phyloP scores from a whole-genome alignment of 1,140 invertebrate genomes.

The Zaprionus gabonicus region DNA sequence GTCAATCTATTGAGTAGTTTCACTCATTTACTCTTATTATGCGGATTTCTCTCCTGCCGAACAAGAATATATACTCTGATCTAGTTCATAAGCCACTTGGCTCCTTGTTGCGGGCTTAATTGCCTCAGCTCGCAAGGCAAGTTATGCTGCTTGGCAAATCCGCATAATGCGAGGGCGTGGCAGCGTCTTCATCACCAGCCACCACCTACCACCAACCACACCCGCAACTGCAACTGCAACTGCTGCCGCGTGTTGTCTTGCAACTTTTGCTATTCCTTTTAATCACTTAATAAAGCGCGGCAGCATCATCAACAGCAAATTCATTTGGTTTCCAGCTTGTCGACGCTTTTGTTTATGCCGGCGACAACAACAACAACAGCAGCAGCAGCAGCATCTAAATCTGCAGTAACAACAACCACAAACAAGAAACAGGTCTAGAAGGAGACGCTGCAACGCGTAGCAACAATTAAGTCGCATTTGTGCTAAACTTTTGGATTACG shows the following conservation, averaged over 20 bases:
- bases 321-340: slow-evolving; percentile 43
- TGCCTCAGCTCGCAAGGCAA: not conserved
- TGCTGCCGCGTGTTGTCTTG: slow-evolving; percentile 21
- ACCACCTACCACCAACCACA: too few species aligned
- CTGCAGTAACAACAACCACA: not conserved
- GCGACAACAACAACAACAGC: slow-evolving; percentile 7
- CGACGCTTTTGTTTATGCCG: slow-evolving; percentile 55
- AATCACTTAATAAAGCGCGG: slow-evolving; percentile 74
- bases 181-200: not conserved
- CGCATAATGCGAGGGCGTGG: not conserved
- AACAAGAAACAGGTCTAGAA: not conserved
- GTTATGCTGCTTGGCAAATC: not conserved
- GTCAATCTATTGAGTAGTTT: too few species aligned
- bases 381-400: slow-evolving; percentile 14
- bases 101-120: too few species aligned
- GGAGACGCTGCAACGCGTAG: slow-evolving; percentile 41
- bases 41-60: too few species aligned
- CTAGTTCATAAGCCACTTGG: too few species aligned
- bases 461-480: slow-evolving; percentile 81
- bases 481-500: slow-evolving; percentile 77
- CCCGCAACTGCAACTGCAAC: too few species aligned
- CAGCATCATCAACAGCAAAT: slow-evolving; percentile 63
- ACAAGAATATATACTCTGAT: too few species aligned
- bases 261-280: slow-evolving; percentile 47
- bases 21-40: too few species aligned